phyloP scores from a whole-genome alignment of 2,888 invertebrate species.

The Eristalis tenax region DNA sequence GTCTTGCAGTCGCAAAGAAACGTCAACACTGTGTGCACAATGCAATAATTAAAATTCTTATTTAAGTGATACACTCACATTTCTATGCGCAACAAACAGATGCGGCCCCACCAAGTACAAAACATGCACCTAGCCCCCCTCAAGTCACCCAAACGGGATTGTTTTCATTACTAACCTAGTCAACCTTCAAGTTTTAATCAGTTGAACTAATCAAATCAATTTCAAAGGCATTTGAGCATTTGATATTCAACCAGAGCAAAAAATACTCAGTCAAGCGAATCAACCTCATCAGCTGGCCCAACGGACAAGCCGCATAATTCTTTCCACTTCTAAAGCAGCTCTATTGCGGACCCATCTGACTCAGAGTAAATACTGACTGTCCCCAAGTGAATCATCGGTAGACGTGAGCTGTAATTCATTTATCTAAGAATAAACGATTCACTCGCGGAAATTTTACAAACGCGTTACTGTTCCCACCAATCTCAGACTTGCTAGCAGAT shows the following conservation, averaged over 20 bases:
- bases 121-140: background rate
- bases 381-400: background rate
- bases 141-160: background rate
- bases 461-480: background rate
- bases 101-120: background rate
- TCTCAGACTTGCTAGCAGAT: slow-evolving; percentile 24
- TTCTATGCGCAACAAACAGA: background rate
- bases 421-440: background rate
- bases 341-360: background rate
- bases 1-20: background rate
- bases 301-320: slow-evolving; percentile 1
- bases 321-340: background rate
- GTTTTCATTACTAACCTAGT: slow-evolving; percentile 17
- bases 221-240: slow-evolving; percentile 2
- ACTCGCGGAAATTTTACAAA: background rate
- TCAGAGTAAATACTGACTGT: background rate
- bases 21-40: background rate
- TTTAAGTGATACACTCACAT: too few relatives aligned
- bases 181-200: slow-evolving; percentile 31
- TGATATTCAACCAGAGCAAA: background rate
- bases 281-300: background rate
- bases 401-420: background rate
- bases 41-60: background rate
- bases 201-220: background rate
- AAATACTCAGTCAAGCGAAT: slow-evolving; percentile 12